Evolutionary conservation across 37 sponge, comb jelly and placozoan species (phyloP), one percentile per base, ranked within the genome.

Genomic region (Amphimedon queenslandica): DNA sequence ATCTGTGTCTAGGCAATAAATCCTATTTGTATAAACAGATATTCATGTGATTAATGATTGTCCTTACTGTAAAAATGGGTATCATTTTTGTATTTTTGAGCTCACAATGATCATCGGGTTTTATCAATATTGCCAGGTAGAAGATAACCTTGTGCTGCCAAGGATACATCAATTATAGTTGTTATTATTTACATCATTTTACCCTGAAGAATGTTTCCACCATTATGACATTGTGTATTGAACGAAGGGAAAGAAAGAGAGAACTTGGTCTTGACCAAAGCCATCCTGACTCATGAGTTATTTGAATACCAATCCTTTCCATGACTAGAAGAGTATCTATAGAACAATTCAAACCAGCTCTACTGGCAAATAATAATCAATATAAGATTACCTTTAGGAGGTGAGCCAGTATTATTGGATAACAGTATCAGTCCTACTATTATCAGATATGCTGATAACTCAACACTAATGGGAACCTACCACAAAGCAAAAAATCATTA

Each of bases 131-230:
- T 1, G 80, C 80, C 20, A 80, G 66, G 66, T 71, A 80, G 72
- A 80, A 80, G 23, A 80, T 37, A 43, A 80, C 72, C 27, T 64
- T 42, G 23, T 66, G 56, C 78, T 77, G 21, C 4, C 4, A 42
- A 4, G 13, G 42, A 32, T 23, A 37, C 29, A 34, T 68, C 6
- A 37, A 11, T 37, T 8, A 20, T 23, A 34, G 21, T 36, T 58
- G 63, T 2, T 65, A 4, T 8, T 2, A 42, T 27, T 2, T 2
- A 41, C 1, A 20, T 1, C 1, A 3, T 47, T 8, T 60, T 82
- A 74, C 75, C 75, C 57, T 75, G 1, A 70, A 58, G 47, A 82
- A 40, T 31, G 40, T 63, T 75, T 82, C 82, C 20, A 75, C 41
- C 33, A 82, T 67, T 42, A 74, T 69, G 70, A 82, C 40, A 58